Evolutionary conservation across 2,113 vertebrate species (phyloP).

Genomic region (Halichoerus grypus): DNA sequence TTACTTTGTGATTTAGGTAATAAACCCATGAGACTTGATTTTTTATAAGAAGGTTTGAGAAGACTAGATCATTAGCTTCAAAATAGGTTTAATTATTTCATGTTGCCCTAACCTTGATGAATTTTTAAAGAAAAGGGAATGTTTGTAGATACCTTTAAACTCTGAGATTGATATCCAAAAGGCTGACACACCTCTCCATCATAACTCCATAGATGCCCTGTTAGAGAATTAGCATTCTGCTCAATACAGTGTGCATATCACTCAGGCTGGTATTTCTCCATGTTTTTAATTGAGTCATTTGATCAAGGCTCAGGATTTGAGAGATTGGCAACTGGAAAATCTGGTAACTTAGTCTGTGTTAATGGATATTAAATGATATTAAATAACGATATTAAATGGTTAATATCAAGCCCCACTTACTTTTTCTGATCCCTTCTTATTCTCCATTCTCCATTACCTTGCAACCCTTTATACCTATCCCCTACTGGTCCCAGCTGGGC

Average conservation of each 20-base stretch:
- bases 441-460: neutral
- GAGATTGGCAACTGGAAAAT: neutral
- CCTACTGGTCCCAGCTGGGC: neutral
- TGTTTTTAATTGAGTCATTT: neutral
- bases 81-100: slow-evolving; percentile 8
- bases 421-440: neutral
- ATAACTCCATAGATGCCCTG: neutral
- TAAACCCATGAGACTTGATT: neutral
- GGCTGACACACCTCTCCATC: neutral
- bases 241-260: neutral
- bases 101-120: neutral
- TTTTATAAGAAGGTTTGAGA: neutral
- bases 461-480: neutral
- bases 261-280: neutral
- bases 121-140: neutral
- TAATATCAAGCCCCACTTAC: neutral
- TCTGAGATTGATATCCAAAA: neutral
- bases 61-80: neutral
- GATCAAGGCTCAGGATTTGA: neutral
- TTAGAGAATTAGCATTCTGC: neutral
- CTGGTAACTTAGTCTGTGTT: neutral
- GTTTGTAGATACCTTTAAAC: neutral
- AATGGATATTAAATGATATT: neutral
- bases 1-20: neutral
- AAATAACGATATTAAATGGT: no score